These are phyloP conservation scores for Opisthograptis luteolata DNA, from an alignment of 2,888 invertebrate genomes.

Conservation along the genomic window DNA sequence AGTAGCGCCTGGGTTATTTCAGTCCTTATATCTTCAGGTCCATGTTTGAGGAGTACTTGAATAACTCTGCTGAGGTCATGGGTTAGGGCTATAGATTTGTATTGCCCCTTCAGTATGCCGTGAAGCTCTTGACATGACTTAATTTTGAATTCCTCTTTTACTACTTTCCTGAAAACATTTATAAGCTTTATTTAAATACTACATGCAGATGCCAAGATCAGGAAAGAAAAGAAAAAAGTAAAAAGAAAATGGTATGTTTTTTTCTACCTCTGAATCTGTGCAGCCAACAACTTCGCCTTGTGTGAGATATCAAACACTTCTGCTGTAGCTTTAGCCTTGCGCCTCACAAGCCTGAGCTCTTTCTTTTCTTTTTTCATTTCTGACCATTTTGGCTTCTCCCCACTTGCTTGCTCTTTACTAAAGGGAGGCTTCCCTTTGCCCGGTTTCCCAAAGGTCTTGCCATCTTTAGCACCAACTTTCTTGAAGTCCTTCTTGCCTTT, in stretches of 20 bases:
- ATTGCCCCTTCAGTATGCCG: slow-evolving; percentile 85
- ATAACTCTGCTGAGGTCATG: slow-evolving; percentile 96
- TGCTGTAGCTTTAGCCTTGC: slow-evolving; percentile 83
- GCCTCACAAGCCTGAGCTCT: slow-evolving; percentile 86
- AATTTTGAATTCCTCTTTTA: slow-evolving; percentile 82
- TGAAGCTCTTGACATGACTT: slow-evolving; percentile 86
- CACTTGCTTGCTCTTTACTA: slow-evolving; percentile 48
- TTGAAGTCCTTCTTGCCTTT: slow-evolving; percentile 34
- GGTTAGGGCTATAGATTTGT: slow-evolving; percentile 89
- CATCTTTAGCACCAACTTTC: slow-evolving; percentile 29
- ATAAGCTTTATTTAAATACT: too few species aligned
- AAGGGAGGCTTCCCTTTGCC: slow-evolving; percentile 28
- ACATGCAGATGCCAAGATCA: too few species aligned
- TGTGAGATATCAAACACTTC: slow-evolving; percentile 77
- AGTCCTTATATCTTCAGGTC: slow-evolving; percentile 86
- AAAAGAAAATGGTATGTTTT: background rate
- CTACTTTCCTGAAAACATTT: slow-evolving; percentile 71
- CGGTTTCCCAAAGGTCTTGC: slow-evolving; percentile 28
- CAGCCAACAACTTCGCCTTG: slow-evolving; percentile 72
- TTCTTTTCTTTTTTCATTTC: slow-evolving; percentile 91
- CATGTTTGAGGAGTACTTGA: slow-evolving; percentile 93
- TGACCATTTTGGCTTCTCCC: slow-evolving; percentile 87
- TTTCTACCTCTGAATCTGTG: slow-evolving; percentile 73
- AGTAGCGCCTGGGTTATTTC: slow-evolving; percentile 90
- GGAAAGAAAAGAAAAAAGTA: too few species aligned